phyloP scores from a whole-genome alignment of 2,888 invertebrate species.

The Drosophila helvetica region DNA sequence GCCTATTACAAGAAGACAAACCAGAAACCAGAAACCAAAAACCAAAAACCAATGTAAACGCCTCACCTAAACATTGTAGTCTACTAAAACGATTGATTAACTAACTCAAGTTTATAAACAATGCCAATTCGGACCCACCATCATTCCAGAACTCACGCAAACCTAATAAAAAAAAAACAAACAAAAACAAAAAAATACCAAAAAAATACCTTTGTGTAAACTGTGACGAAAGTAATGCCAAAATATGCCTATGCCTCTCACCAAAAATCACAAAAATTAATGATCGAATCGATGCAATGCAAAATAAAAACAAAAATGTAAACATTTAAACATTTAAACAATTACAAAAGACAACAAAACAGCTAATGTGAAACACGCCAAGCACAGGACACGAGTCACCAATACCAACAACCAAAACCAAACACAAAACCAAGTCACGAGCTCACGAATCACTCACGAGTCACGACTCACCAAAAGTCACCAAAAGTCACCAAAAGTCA shows the following conservation, averaged over 20 bases:
- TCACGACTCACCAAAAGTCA: constrained; percentile 40
- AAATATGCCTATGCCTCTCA: constrained; percentile 41
- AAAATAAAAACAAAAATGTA: constrained; percentile 25
- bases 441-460: constrained; percentile 36
- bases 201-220: constrained; percentile 41
- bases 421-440: constrained; percentile 40
- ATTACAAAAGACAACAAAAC: constrained; percentile 13
- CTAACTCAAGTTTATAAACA: constrained; percentile 39
- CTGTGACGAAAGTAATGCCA: constrained; percentile 44
- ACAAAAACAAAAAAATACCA: constrained; percentile 15
- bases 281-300: constrained; percentile 21
- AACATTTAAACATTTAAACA: constrained; percentile 36
- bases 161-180: constrained; percentile 24
- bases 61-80: constrained; percentile 42
- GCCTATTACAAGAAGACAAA: constrained; percentile 37
- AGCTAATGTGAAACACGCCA: constrained; percentile 52
- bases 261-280: constrained; percentile 43
- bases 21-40: constrained; percentile 41
- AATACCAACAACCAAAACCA: constrained; percentile 27
- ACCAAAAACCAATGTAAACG: constrained; percentile 45
- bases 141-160: constrained; percentile 43
- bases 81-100: constrained; percentile 12
- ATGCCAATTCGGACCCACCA: constrained; percentile 49
- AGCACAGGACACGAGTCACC: constrained; percentile 50
- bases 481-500: constrained; percentile 48